Base-by-base conservation (phyloP, 2,888 invertebrate genomes). In the Tupiocoris notatus region DNA sequence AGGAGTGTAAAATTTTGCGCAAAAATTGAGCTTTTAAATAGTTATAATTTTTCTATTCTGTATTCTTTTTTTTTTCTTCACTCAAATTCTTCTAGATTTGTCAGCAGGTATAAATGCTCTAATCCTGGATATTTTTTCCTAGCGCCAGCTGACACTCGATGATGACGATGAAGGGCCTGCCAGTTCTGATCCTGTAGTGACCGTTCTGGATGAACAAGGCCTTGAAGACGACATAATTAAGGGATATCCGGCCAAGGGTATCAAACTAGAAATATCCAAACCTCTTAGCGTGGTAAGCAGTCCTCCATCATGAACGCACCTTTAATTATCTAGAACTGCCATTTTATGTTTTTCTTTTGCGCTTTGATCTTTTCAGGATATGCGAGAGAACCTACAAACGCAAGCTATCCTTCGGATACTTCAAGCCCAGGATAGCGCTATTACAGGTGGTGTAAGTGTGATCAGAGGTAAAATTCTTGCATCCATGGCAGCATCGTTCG, bases 401-500 rank as follows among this genome's bases (percentile, higher is more conserved):
- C 73, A 90, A 83, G 90, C 95, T 0, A 90, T 96, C 0, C 87
- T 89, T 57, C 86, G 93, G 79, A 92, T 98, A 74, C 85, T 98
- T 1, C 85, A 87, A 54, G 90, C 93, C 0, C 95, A 95, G 82
- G 90, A 88, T n/a, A 88, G 88, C 25, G 88, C 90, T 3, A 85
- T 86, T 0, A 86, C 89, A 17, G 91, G 90, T 0, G 92, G 92
- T 0, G 90, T 89, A 0, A 85, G 80, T 63, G 73, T 81, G 21
- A 80, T 82, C 2, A 84, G 90, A 77, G 87, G 87, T 68, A 96
- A 96, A 83, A 89, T 96, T 79, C 87, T 96, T 39, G 91, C 95
- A 0, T 92, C 92, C 0, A 88, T 97, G 79, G 95, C 95, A 0
- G 91, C 95, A 1, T 92, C 92, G 67, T 95, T 94, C 83, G 91